phyloP scores from a whole-genome alignment of 2,888 invertebrate species.

The Dicyrtomina minuta region DNA sequence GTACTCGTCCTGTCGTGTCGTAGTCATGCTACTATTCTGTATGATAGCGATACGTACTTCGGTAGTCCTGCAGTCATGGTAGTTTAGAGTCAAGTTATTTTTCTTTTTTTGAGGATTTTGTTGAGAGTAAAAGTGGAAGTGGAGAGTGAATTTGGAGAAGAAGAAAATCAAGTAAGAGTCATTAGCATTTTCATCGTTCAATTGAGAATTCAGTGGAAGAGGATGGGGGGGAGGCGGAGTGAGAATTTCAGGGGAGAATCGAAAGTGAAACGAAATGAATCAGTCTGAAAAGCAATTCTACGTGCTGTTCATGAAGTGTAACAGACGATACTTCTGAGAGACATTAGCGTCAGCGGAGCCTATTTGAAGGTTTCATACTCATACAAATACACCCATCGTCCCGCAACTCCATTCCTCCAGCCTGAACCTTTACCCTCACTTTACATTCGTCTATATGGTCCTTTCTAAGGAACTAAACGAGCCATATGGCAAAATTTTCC shows the following conservation, averaged over 20 bases:
- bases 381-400: neutral
- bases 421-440: no score
- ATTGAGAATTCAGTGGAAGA: slow-evolving; percentile 1
- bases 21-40: no score
- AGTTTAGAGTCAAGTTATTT: no score
- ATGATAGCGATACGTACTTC: no score
- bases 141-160: neutral
- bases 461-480: no score
- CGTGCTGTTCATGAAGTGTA: slow-evolving; percentile 23
- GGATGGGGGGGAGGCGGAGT: neutral
- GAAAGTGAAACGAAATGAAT: slow-evolving; percentile 16
- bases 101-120: no score
- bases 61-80: no score
- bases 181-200: slow-evolving; percentile 26
- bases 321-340: slow-evolving; percentile 26
- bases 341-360: slow-evolving; percentile 23
- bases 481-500: neutral
- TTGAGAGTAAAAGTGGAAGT: no score
- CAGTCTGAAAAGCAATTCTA: slow-evolving; percentile 26
- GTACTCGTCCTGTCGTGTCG: no score
- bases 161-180: slow-evolving; percentile 13
- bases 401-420: no score
- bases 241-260: neutral
- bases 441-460: no score
- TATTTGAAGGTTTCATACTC: slow-evolving; percentile 16